Evolutionary conservation across 2,113 vertebrate species (phyloP).

Genomic region (Calyptomena viridis): DNA sequence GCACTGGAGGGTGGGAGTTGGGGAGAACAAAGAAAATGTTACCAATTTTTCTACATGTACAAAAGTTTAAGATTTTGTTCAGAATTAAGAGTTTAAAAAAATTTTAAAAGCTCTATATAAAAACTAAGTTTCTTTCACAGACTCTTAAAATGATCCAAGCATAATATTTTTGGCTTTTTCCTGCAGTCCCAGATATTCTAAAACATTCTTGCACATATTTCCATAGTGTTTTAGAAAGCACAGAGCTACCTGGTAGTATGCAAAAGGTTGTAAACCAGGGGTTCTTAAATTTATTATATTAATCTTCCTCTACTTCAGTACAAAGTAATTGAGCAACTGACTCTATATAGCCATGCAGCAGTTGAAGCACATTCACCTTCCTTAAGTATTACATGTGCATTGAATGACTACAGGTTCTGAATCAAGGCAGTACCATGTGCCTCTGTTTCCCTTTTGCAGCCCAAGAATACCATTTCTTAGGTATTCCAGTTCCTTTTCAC

Average conservation of each 20-base stretch:
- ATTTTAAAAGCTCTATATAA: neutral
- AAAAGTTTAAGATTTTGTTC: neutral
- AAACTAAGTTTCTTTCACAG: neutral
- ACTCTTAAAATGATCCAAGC: neutral
- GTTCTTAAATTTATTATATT: neutral
- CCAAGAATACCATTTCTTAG: neutral
- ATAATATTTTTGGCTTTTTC: neutral
- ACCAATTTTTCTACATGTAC: neutral
- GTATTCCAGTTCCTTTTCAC: neutral
- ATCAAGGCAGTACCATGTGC: rapidly evolving
- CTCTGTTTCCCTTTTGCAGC: neutral
- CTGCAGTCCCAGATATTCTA: neutral
- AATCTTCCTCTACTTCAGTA: neutral
- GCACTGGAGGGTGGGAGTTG: rapidly evolving
- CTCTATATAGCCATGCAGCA: rapidly evolving
- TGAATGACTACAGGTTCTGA: neutral
- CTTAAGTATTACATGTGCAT: neutral
- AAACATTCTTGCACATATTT: neutral
- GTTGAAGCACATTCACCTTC: neutral
- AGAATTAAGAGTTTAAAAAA: neutral
- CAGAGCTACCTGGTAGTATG: neutral
- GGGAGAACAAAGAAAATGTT: neutral
- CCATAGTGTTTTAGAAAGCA: neutral
- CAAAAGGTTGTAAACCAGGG: neutral
- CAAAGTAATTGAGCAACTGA: neutral